Conservation (phyloP, 2,797 vertebrate species). For the Ctenopoma multispine region DNA sequence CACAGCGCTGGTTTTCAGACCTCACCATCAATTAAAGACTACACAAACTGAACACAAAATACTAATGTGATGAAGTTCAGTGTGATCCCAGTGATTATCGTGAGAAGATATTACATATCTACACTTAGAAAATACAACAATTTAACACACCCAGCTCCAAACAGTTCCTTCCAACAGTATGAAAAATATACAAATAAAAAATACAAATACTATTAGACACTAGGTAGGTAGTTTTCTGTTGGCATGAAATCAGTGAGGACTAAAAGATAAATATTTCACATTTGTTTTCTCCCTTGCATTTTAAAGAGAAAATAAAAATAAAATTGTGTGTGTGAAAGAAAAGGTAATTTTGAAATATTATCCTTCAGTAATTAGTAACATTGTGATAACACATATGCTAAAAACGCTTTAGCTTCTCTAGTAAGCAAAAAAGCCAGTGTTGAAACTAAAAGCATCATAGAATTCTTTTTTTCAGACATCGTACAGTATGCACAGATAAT, state of each 20-base stretch:
- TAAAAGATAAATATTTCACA: conserved; percentile 86
- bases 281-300: conserved; percentile 73
- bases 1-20: conserved; percentile 35
- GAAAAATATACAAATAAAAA: conserved; percentile 85
- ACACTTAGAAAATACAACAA: conserved; percentile 81
- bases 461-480: conserved; percentile 77
- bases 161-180: conserved; percentile 82
- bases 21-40: conserved; percentile 57
- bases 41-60: conserved; percentile 54
- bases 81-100: conserved; percentile 76
- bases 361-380: conserved; percentile 82
- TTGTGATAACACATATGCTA: conserved; percentile 68
- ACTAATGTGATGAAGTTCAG: conserved; percentile 60
- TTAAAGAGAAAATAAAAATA: conserved; percentile 70
- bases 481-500: conserved; percentile 79
- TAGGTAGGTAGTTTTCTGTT: conserved; percentile 85
- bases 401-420: conserved; percentile 67
- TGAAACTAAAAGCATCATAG: conserved; percentile 78
- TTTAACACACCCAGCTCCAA: conserved; percentile 75
- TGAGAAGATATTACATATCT: conserved; percentile 79
- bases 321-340: conserved; percentile 61
- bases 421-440: conserved; percentile 80
- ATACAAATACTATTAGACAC: conserved; percentile 82
- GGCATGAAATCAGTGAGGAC: conserved; percentile 84
- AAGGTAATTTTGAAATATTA: conserved; percentile 71